phyloP scores from a whole-genome alignment of 2,888 invertebrate genomes.

The Deladenus siricidicola region DNA sequence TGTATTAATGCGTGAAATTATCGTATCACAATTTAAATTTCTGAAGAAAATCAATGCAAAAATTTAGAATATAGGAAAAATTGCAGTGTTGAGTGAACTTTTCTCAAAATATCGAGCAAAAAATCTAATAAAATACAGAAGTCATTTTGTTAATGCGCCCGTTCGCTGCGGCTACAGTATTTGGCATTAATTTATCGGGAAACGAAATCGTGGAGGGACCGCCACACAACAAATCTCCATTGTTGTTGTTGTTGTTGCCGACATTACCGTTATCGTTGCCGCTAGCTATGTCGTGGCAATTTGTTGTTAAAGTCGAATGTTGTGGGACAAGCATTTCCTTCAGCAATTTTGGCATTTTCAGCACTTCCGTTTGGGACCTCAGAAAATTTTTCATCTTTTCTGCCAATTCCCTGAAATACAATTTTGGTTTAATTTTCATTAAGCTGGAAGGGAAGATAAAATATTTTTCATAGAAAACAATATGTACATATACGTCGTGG shows the following conservation, averaged over 20 bases:
- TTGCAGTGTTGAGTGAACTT: too few species aligned
- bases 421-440: neutral
- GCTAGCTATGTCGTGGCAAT: neutral
- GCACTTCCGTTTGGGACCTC: constrained; percentile 4
- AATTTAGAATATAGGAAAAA: too few species aligned
- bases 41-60: too few species aligned
- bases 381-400: constrained; percentile 11
- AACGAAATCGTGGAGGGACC: too few species aligned
- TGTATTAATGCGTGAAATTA: too few species aligned
- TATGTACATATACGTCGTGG: neutral
- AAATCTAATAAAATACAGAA: too few species aligned
- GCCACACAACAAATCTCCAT: too few species aligned
- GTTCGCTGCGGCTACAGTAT: too few species aligned
- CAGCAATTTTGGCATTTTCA: constrained; percentile 8
- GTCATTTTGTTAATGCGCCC: too few species aligned
- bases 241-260: neutral
- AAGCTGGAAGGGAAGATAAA: neutral
- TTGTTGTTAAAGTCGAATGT: neutral
- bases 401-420: constrained; percentile 19
- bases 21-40: too few species aligned
- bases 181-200: too few species aligned
- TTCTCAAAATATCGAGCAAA: too few species aligned
- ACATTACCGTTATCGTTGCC: neutral
- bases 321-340: constrained; percentile 7
- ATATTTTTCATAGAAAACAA: neutral